Base-by-base conservation (phyloP, 2,113 vertebrate species). In the Condylura cristata region DNA sequence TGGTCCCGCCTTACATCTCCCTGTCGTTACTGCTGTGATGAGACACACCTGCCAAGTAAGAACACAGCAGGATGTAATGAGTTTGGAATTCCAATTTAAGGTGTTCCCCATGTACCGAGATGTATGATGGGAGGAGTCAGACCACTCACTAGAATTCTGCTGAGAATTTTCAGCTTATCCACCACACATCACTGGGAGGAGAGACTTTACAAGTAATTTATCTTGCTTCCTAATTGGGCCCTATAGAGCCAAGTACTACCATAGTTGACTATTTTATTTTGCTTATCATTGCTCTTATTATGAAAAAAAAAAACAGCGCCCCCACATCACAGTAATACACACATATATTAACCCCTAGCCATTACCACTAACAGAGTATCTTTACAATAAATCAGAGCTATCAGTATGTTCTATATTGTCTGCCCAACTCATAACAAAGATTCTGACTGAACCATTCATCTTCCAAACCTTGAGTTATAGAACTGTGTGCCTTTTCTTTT, bases 11-110 rank as follows among this genome's bases (percentile, higher is more conserved):
- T 94, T 79, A 41, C 37, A 70, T 94, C 79, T 84, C 41, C 53
- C 53, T 41, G 72, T 87, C 48, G 74, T 9, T 2, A 86, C 93
- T 60, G 89, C 96, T 96, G 91, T 41, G 95, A 89, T 79, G 79
- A 93, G 91, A 93, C 93, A 81, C 75, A 76, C 91, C 94, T 95
- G 95, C 89, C 86, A 78, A 61, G 72, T 68, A 63, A 81, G 94
- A 78, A 30, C 93, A 48, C 94, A 93, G 91, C 80, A 4, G 34
- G 95, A 46, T 80, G 81, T 91, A 90, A 91, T 90, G 94, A 93
- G 76, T 86, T 68, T 84, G 66, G 89, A 91, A 95, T 96, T 96
- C 95, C 94, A 95, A 85, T 89, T 78, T 81, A 79, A 96, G 93
- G 76, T 89, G 79, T 95, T 89, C 83, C 1, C 1, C 41, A 30